phyloP scores from a whole-genome alignment of 2,888 invertebrate species.

The Tetranychus truncatus region DNA sequence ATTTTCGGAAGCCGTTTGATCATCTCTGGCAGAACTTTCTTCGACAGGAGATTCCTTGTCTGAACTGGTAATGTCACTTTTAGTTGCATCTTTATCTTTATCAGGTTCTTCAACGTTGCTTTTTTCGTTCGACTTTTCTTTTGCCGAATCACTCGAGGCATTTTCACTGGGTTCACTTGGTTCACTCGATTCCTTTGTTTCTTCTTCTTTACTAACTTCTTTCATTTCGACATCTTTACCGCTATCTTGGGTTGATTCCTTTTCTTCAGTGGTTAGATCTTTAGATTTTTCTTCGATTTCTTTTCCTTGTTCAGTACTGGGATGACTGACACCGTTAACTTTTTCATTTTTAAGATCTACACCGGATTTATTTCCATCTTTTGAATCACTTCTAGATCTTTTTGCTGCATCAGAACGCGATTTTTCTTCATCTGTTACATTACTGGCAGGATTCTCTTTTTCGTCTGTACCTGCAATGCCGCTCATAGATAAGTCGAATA shows the following conservation, averaged over 20 bases:
- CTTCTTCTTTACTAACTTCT: background rate
- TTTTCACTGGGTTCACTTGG: background rate
- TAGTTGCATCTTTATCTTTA: background rate
- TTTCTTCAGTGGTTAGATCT: background rate
- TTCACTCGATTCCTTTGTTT: background rate
- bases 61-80: background rate
- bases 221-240: constrained; percentile 24
- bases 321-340: background rate
- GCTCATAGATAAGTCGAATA: constrained; percentile 41
- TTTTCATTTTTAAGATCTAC: background rate
- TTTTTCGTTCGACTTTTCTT: constrained; percentile 61
- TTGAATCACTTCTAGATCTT: background rate
- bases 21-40: background rate
- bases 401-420: constrained; percentile 15
- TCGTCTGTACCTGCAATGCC: constrained; percentile 78
- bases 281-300: constrained; percentile 3
- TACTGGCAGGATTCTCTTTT: constrained; percentile 20
- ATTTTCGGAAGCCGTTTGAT: background rate
- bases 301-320: background rate
- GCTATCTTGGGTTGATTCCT: constrained; percentile 24
- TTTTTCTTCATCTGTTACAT: constrained; percentile 24
- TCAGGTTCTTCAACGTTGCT: constrained; percentile 65
- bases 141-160: background rate
- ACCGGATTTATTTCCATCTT: background rate
- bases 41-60: background rate